Evolutionary conservation across 2,113 vertebrate genomes (phyloP).

Genomic region (Felis chaus): DNA sequence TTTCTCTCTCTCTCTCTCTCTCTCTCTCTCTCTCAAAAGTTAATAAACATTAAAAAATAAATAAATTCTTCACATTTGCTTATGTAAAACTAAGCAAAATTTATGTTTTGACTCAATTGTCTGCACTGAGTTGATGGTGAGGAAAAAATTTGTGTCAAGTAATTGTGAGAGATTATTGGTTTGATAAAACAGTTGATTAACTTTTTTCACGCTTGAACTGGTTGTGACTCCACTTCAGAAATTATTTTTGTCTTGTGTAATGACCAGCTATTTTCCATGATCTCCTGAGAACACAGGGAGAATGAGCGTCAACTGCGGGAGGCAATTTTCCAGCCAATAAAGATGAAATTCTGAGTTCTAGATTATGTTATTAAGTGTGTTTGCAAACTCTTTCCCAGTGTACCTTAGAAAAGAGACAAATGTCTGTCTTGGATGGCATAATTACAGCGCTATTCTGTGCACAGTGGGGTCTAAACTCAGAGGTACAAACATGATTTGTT

Average conservation of each 20-base stretch:
- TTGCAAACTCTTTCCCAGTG: neutral
- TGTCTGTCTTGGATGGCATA: neutral
- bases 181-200: neutral
- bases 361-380: neutral
- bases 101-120: neutral
- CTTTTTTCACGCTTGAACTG: neutral
- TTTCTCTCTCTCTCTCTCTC: too few relatives aligned
- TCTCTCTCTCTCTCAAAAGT: too few relatives aligned
- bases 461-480: neutral
- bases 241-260: neutral
- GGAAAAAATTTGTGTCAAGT: neutral
- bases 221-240: neutral
- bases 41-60: neutral
- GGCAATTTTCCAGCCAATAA: neutral
- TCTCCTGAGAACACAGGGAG: neutral
- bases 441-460: neutral
- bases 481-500: neutral
- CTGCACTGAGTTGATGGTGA: neutral
- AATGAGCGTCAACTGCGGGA: neutral
- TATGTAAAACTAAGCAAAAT: constrained; percentile 11
- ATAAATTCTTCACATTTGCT: neutral
- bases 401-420: constrained; percentile 17
- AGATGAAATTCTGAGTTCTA: neutral
- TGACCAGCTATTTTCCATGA: neutral
- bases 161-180: neutral